phyloP scores from a whole-genome alignment of 2,797 vertebrate species.

The Mastacembelus armatus region DNA sequence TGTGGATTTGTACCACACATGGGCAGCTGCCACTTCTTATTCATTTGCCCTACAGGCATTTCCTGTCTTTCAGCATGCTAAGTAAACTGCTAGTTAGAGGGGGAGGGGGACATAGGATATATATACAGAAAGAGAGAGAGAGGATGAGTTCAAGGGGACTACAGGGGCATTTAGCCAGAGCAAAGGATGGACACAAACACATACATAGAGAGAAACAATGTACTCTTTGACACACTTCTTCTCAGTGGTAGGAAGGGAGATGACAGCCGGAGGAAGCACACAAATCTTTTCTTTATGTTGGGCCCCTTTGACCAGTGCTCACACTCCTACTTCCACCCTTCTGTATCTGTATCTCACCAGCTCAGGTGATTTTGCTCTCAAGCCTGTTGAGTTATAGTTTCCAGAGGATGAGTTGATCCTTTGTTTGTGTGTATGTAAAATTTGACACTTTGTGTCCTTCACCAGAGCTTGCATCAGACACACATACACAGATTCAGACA shows the following conservation, averaged over 20 bases:
- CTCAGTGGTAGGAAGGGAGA: conserved; percentile 68
- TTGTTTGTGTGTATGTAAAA: conserved; percentile 44
- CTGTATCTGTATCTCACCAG: conserved; percentile 48
- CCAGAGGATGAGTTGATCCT: conserved; percentile 51
- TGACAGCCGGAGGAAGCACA: conserved; percentile 62
- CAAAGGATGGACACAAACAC: conserved; percentile 64
- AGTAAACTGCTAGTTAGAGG: conserved; percentile 65
- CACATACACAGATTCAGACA: conserved; percentile 25
- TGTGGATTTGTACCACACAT: conserved; percentile 61
- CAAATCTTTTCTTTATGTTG: conserved; percentile 73
- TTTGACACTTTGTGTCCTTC: conserved; percentile 41
- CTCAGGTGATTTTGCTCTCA: conserved; percentile 17
- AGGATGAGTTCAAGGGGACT: conserved; percentile 47
- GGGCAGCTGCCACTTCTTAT: conserved; percentile 72
- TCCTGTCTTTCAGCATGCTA: conserved; percentile 65
- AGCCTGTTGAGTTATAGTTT: conserved; percentile 15
- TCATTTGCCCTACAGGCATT: conserved; percentile 69
- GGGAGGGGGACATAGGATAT: conserved; percentile 47
- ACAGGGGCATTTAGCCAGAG: conserved; percentile 49
- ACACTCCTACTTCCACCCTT: conserved; percentile 60
- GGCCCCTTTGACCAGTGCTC: conserved; percentile 54
- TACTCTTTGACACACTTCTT: conserved; percentile 73
- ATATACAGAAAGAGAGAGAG: conserved; percentile 10
- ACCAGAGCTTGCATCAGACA: conserved; percentile 30
- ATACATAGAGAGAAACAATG: conserved; percentile 71